Evolutionary conservation across 2,888 invertebrate species (phyloP).

Genomic region (Apocheima hispidaria): DNA sequence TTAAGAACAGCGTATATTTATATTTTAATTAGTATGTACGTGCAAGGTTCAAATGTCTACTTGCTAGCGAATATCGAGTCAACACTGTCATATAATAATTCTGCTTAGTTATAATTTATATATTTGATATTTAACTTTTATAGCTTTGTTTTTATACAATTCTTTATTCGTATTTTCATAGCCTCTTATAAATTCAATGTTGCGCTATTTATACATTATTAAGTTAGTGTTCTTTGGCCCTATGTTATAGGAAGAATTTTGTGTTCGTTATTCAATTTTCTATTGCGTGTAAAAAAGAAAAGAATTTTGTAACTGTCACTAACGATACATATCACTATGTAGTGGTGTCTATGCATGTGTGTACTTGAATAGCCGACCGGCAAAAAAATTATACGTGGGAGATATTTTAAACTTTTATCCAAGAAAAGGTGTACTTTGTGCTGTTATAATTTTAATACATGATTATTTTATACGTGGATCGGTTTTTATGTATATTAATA

Average conservation of each 20-base stretch:
- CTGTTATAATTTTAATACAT: conserved; percentile 1
- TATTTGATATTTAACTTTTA: conserved; percentile 7
- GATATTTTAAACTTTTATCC: not conserved
- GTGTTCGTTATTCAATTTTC: not conserved
- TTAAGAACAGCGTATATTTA: conserved; percentile 4
- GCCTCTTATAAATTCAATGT: conserved; percentile 14
- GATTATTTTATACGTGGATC: conserved; percentile 5
- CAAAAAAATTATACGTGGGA: not conserved
- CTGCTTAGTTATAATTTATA: not conserved
- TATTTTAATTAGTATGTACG: not conserved
- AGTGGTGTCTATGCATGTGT: too few species aligned
- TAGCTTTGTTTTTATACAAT: conserved; percentile 1
- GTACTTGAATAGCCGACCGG: not conserved
- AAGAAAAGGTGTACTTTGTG: conserved; percentile 1
- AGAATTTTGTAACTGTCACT: not conserved
- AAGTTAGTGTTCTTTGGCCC: not conserved
- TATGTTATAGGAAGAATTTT: too few species aligned
- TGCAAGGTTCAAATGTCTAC: not conserved
- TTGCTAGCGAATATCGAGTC: not conserved
- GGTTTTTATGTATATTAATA: conserved; percentile 29
- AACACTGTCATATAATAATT: not conserved
- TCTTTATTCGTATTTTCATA: conserved; percentile 9
- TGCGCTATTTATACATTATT: not conserved
- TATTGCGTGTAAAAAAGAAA: not conserved
- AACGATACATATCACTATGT: too few species aligned